Evolutionary conservation across 2,113 vertebrate genomes (phyloP).

Genomic region (Centropus unirufus): DNA sequence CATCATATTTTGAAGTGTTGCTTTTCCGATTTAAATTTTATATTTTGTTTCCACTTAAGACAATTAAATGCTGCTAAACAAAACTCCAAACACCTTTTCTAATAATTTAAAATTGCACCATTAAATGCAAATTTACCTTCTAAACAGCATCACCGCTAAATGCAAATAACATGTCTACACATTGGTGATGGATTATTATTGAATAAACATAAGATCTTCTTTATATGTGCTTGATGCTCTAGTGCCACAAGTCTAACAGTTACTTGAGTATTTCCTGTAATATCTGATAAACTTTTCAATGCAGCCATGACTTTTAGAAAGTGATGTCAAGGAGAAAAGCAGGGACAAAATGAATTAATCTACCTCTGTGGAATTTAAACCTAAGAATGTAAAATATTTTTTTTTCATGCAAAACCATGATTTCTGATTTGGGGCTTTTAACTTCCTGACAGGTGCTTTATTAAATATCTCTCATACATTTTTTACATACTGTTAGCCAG

Average conservation of each 20-base stretch:
- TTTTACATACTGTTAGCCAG: neutral
- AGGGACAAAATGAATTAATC: neutral
- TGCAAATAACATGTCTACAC: constrained; percentile 9
- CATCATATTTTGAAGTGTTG: constrained; percentile 20
- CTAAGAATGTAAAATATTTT: neutral
- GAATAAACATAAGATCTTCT: constrained; percentile 49
- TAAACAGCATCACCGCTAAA: neutral
- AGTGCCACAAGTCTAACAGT: neutral
- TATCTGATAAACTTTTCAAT: neutral
- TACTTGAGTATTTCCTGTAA: neutral
- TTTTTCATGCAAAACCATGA: neutral
- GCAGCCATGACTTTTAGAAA: neutral
- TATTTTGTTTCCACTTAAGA: constrained; percentile 53
- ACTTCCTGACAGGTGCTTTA: neutral
- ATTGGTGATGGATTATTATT: constrained; percentile 25
- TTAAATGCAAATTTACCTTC: constrained; percentile 46
- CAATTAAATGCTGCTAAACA: constrained; percentile 38
- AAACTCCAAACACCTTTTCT: constrained; percentile 37
- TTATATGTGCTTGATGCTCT: neutral
- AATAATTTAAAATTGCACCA: constrained; percentile 38
- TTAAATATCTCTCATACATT: neutral
- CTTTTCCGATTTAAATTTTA: constrained; percentile 33
- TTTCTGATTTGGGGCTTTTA: neutral
- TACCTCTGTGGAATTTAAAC: neutral
- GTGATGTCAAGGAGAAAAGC: neutral